These are phyloP conservation scores for Anagrus nilaparvatae DNA, from an alignment of 1,140 invertebrate genomes.

Conservation along the genomic window DNA sequence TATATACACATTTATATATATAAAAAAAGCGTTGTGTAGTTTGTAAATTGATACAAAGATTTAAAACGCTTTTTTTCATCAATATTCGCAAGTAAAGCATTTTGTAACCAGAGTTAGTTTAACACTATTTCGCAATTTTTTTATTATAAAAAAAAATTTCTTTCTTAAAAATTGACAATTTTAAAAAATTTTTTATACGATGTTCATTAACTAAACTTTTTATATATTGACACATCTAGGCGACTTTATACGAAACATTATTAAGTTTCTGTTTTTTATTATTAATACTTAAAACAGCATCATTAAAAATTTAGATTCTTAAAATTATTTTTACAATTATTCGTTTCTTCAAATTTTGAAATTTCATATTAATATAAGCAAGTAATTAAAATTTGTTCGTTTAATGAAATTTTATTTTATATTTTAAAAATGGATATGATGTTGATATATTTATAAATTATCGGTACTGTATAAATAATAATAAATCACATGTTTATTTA, in stretches of 20 bases:
- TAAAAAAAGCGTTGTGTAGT: too few relatives aligned
- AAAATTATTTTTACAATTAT: constrained; percentile 7
- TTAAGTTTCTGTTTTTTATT: not conserved
- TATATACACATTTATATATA: too few relatives aligned
- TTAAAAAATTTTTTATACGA: constrained; percentile 10
- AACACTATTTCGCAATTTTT: constrained; percentile 2
- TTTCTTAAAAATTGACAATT: constrained; percentile 1
- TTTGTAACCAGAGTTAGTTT: too few relatives aligned
- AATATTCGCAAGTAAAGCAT: too few relatives aligned
- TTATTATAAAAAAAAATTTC: constrained; percentile 3
- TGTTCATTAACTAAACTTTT: not conserved
- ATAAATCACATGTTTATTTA: too few relatives aligned
- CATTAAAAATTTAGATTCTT: constrained; percentile 1
- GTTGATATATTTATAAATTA: too few relatives aligned
- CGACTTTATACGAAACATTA: constrained; percentile 7
- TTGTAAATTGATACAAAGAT: too few relatives aligned
- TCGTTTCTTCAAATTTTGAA: not conserved
- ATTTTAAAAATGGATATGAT: too few relatives aligned
- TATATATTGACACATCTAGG: constrained; percentile 13
- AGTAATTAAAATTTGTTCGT: too few relatives aligned
- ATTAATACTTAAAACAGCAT: constrained; percentile 3
- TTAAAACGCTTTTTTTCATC: constrained; percentile 24
- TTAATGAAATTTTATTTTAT: too few relatives aligned
- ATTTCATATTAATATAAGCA: too few relatives aligned
- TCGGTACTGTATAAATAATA: too few relatives aligned